A percentile compares a stretch with the other conserved stretches of the same genome.
Conservation (phyloP, 2,113 vertebrate genomes). For the Ranitomeya imitator region DNA sequence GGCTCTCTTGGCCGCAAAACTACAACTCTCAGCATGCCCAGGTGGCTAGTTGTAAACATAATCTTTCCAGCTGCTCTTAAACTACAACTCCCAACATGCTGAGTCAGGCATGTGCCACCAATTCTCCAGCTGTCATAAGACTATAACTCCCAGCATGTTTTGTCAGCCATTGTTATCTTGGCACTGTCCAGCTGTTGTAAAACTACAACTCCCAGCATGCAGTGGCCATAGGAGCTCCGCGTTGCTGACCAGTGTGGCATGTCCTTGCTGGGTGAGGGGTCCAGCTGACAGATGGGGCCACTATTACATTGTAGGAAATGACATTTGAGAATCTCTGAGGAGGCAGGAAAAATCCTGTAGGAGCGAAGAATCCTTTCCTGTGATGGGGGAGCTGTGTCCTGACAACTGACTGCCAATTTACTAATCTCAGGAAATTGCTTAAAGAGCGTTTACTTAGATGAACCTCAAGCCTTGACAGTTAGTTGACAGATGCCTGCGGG, state of each 20-base stretch:
- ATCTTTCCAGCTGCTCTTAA: no score
- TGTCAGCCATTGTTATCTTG: no score
- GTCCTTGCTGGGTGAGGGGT: neutral
- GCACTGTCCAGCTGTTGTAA: no score
- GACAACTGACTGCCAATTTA: neutral
- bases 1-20: neutral
- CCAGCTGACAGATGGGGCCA: conserved; percentile 23
- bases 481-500: no score
- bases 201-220: no score
- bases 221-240: no score
- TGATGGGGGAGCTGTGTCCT: neutral
- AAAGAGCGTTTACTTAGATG: neutral
- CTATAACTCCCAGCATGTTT: neutral
- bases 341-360: neutral
- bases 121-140: neutral
- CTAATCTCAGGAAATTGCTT: neutral
- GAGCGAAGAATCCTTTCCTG: neutral
- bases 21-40: no score
- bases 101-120: neutral
- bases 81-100: neutral
- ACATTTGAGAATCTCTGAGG: neutral
- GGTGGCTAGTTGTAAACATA: no score
- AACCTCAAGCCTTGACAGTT: no score
- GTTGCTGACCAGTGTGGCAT: neutral
- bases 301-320: conserved; percentile 13